phyloP scores from a whole-genome alignment of 2,888 invertebrate genomes.

The Ichneumon xanthorius region DNA sequence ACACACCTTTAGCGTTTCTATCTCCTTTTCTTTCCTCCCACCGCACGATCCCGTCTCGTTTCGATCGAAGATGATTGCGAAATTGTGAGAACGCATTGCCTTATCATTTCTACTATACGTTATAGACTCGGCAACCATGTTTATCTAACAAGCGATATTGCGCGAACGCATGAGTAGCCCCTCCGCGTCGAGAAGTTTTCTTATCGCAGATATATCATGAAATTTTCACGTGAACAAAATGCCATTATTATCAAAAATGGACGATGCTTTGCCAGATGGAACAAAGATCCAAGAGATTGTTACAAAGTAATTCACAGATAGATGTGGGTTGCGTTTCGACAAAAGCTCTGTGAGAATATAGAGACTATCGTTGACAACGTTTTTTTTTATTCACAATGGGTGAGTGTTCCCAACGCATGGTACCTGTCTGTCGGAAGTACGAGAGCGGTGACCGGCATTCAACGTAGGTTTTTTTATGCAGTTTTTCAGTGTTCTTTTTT shows the following conservation, averaged over 20 bases:
- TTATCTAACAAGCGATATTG: background rate
- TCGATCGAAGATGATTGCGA: background rate
- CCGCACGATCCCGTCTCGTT: background rate
- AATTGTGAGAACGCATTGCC: background rate
- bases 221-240: background rate
- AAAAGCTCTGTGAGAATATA: slow-evolving; percentile 34
- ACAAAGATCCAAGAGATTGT: background rate
- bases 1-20: slow-evolving; percentile 47
- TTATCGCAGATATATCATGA: background rate
- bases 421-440: slow-evolving; percentile 6
- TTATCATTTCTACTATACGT: background rate
- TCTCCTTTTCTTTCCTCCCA: slow-evolving; percentile 13
- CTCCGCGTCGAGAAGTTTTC: background rate
- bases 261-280: background rate
- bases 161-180: background rate
- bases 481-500: slow-evolving; percentile 6
- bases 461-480: slow-evolving; percentile 25
- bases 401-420: slow-evolving; percentile 3
- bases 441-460: slow-evolving; percentile 57
- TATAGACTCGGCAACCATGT: background rate
- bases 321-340: slow-evolving; percentile 7
- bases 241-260: background rate
- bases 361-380: slow-evolving; percentile 41
- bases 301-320: background rate
- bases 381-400: slow-evolving; percentile 25